Percentiles rank a stretch among this genome's conserved stretches.
phyloP scores from a whole-genome alignment of 2,113 vertebrate species.

The Silurus glanis region DNA sequence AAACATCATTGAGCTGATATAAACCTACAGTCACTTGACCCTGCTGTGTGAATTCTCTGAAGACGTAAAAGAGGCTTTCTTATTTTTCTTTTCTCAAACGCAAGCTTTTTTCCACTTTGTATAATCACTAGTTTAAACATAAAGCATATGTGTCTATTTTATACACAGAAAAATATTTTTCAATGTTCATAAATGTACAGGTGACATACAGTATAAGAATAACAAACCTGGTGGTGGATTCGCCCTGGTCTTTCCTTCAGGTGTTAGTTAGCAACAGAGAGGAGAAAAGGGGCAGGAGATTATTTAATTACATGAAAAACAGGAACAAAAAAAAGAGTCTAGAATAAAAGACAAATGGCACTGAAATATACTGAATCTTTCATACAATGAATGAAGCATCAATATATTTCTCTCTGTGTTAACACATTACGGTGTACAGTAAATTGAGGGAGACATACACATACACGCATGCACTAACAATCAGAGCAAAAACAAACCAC shows the following conservation, averaged over 20 bases:
- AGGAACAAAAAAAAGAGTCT: conserved; percentile 70
- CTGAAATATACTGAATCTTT: conserved; percentile 51
- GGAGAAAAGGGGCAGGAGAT: conserved; percentile 51
- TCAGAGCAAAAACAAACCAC: conserved; percentile 64
- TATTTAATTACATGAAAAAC: conserved; percentile 45
- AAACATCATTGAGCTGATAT: conserved; percentile 15
- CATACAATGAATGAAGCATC: conserved; percentile 42
- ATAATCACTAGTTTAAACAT: neutral
- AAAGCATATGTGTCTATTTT: neutral
- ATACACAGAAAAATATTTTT: neutral
- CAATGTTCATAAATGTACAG: neutral
- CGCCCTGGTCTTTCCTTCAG: conserved; percentile 90
- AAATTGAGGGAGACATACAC: conserved; percentile 19
- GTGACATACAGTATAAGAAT: conserved; percentile 65
- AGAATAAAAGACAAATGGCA: conserved; percentile 64
- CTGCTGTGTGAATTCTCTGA: conserved; percentile 1
- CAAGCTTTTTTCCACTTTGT: neutral
- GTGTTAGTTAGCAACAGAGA: conserved; percentile 74
- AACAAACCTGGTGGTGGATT: conserved; percentile 86
- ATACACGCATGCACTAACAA: conserved; percentile 1
- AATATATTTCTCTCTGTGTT: conserved; percentile 52
- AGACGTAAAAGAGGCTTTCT: neutral
- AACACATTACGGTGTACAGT: conserved; percentile 34
- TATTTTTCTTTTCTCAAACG: too few relatives aligned
- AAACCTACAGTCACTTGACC: neutral